Evolutionary conservation across 2,888 invertebrate species (phyloP), one percentile per base, ranked within the genome.

Genomic region (Nomada hirtipes): DNA sequence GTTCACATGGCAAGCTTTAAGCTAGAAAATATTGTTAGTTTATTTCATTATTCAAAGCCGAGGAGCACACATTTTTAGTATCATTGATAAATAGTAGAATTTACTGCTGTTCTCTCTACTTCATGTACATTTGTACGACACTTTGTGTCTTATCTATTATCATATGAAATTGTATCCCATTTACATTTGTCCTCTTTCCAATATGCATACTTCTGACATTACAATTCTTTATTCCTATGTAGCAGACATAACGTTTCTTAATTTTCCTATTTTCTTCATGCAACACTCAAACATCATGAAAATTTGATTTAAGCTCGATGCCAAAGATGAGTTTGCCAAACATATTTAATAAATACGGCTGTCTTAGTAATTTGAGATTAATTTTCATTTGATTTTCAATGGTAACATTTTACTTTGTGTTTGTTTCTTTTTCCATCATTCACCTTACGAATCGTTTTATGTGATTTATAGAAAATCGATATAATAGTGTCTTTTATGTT

Each of bases 1-100:
- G 64, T 81, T 85, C 84, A 86, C 84, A 86, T 83, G 82, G 86
- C 83, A 86, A 89, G 88, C 86, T 90, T 86, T 52, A 77, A 88
- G 79, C 78, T 86, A 82, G 79, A 81, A 76, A 78, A 83, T 80
- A 85, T 72, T 85, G 68, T 88, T 82, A 80, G 68, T 71, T 80
- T 70, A 76, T 79, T 79, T 68, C 83, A 42, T 82, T 80, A 72
- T 86, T 83, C 61, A 72, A 86, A 72, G 82, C 79, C 71, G 83
- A 81, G 36, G 1, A 85, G 70, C 59, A 84, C 81, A 85, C 83
- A 82, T 80, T 80, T 83, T 70, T 87, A 80, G 80, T 85, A 80
- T 87, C 73, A 85, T 86, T 82, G 84, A 81, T 75, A 76, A 83
- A 80, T 86, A 77, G 64, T 87, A 82, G 68, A 60, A 77, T 59